These are phyloP conservation scores for Neostethus bicornis DNA, from an alignment of 2,797 vertebrate genomes.

Conservation along the genomic window DNA sequence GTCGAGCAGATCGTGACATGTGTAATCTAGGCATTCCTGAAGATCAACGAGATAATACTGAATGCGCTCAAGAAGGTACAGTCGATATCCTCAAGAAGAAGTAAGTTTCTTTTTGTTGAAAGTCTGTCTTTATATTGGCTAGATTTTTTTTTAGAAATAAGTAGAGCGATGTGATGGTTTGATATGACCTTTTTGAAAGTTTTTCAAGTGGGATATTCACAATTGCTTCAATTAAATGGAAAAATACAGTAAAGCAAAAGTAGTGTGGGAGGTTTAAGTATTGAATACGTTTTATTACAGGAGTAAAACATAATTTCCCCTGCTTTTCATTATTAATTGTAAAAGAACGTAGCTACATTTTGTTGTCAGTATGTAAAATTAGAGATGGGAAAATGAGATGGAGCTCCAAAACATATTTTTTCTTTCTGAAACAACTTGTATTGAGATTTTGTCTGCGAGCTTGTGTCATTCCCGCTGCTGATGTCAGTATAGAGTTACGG, in stretches of 20 bases:
- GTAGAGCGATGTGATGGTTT: background rate
- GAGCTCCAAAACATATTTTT: no score
- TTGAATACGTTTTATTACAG: background rate
- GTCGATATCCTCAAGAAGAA: conserved; percentile 6
- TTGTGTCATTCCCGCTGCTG: no score
- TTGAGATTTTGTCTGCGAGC: no score
- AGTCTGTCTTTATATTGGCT: background rate
- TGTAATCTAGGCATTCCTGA: conserved; percentile 29
- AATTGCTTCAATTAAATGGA: background rate
- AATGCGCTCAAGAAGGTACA: background rate
- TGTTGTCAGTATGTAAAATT: no score
- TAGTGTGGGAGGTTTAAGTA: background rate
- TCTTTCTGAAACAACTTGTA: no score
- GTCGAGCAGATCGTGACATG: conserved; percentile 35
- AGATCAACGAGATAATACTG: background rate
- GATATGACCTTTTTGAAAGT: background rate
- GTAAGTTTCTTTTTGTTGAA: conserved; percentile 14
- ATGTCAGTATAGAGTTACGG: no score
- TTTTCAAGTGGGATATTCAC: background rate
- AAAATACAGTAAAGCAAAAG: background rate
- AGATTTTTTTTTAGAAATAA: background rate
- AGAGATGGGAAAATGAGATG: no score
- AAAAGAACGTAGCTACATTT: no score
- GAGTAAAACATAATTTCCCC: background rate
- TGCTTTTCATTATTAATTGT: background rate